Evolutionary conservation across 2,888 invertebrate species (phyloP).

Genomic region (Zygothrica quintamaculata): DNA sequence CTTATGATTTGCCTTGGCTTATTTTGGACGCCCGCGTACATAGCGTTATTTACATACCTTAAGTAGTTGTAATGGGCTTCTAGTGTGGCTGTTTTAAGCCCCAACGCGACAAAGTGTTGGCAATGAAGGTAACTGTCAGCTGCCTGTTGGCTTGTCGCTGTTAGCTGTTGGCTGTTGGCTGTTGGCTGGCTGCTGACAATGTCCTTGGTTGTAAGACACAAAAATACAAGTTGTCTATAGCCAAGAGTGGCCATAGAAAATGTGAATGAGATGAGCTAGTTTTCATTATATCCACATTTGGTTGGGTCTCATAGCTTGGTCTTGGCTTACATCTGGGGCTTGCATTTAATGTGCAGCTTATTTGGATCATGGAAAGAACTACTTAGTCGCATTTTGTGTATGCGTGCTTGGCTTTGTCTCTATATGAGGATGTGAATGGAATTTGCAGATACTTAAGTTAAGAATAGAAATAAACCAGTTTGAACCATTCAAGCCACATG

Average conservation of each 20-base stretch:
- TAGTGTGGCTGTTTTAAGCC: conserved; percentile 25
- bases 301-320: too few species aligned
- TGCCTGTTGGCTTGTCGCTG: too few species aligned
- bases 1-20: conserved; percentile 77
- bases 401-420: conserved; percentile 47
- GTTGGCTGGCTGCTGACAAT: background rate
- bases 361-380: conserved; percentile 39
- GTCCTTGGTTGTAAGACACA: conserved; percentile 60
- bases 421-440: conserved; percentile 20
- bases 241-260: conserved; percentile 62
- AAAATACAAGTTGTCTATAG: conserved; percentile 53
- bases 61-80: conserved; percentile 78
- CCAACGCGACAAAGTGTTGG: conserved; percentile 71
- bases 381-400: conserved; percentile 21
- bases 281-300: conserved; percentile 61
- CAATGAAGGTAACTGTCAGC: conserved; percentile 56
- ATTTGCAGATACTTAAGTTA: conserved; percentile 31
- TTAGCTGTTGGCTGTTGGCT: conserved; percentile 3
- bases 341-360: conserved; percentile 55
- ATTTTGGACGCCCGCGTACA: conserved; percentile 61
- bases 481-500: background rate
- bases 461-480: background rate
- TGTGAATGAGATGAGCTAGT: conserved; percentile 63
- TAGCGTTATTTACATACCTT: conserved; percentile 76
- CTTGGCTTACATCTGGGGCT: conserved; percentile 54